phyloP scores from a whole-genome alignment of 2,113 vertebrate genomes.

The Gallinago jamesoni region DNA sequence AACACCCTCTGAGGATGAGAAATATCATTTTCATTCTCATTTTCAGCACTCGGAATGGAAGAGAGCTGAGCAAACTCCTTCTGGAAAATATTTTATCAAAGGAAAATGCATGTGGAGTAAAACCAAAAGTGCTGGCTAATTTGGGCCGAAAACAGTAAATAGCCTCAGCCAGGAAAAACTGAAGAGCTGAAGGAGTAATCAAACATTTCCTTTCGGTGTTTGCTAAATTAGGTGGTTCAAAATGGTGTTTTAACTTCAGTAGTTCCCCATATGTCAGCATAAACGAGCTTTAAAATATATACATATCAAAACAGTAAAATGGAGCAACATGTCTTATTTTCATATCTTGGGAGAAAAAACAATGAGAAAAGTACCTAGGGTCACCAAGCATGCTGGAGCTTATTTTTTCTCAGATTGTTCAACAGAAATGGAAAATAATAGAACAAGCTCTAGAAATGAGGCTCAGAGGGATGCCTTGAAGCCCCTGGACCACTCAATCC shows the following conservation, averaged over 20 bases:
- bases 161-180: conserved; percentile 21
- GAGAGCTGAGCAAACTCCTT: conserved; percentile 31
- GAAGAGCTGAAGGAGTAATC: conserved; percentile 42
- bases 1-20: background rate
- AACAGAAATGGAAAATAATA: background rate
- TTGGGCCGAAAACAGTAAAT: conserved; percentile 8
- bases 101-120: background rate
- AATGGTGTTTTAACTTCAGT: background rate
- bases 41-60: background rate
- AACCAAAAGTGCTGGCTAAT: conserved; percentile 6
- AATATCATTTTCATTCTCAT: conserved; percentile 3
- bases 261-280: conserved; percentile 12
- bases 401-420: background rate
- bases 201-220: background rate
- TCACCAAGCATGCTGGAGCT: accelerated
- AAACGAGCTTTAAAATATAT: background rate
- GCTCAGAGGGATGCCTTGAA: background rate
- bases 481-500: background rate
- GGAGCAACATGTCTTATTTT: background rate
- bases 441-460: background rate
- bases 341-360: background rate
- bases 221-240: conserved; percentile 22
- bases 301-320: background rate
- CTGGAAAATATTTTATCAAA: conserved; percentile 16
- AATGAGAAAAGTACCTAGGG: background rate